Evolutionary conservation across 2,113 vertebrate species (phyloP).

Genomic region (Nycticebus coucang): DNA sequence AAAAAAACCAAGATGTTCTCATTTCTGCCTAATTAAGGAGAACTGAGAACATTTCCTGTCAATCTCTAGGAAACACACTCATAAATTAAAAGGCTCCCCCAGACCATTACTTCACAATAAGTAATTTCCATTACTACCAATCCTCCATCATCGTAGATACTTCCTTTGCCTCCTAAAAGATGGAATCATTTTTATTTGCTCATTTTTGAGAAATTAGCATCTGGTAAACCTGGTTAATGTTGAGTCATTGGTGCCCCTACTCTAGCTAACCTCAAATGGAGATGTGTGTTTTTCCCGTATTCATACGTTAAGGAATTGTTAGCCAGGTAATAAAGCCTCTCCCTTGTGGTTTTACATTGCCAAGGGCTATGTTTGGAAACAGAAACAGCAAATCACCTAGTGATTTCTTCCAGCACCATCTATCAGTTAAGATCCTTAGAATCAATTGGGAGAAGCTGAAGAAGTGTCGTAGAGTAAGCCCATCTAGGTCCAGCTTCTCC

Average conservation of each 20-base stretch:
- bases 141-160: background rate
- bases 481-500: background rate
- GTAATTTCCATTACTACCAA: background rate
- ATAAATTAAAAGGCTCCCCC: background rate
- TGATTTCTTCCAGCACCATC: background rate
- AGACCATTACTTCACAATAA: background rate
- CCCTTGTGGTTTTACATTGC: background rate
- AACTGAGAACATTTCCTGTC: conserved; percentile 26
- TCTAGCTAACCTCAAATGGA: background rate
- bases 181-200: background rate
- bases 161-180: conserved; percentile 35
- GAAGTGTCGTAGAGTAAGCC: background rate
- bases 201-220: conserved; percentile 26
- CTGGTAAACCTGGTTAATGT: background rate
- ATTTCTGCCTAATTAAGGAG: background rate
- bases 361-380: background rate
- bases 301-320: background rate
- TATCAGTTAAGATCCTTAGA: background rate
- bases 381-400: background rate
- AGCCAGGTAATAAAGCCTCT: background rate
- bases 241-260: background rate
- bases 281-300: background rate
- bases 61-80: background rate
- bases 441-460: background rate
- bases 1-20: conserved; percentile 57